phyloP scores from a whole-genome alignment of 2,113 vertebrate species.

The Heptranchias perlo region DNA sequence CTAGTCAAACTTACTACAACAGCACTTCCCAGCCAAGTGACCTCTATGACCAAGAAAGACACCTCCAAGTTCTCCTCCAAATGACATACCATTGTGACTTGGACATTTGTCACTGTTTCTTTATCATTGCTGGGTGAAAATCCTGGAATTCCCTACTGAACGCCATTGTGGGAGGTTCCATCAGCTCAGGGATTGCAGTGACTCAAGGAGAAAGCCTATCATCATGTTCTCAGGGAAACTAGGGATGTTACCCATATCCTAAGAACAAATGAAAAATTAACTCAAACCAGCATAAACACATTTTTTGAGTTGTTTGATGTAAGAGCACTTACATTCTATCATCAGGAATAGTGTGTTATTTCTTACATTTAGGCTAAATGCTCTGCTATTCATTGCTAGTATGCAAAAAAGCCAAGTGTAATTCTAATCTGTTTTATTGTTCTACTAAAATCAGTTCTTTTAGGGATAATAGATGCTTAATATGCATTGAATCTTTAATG shows the following conservation, averaged over 20 bases:
- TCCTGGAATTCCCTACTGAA: neutral
- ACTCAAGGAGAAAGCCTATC: neutral
- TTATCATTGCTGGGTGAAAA: neutral
- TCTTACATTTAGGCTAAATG: neutral
- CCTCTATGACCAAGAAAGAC: neutral
- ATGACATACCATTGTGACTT: neutral
- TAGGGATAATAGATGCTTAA: neutral
- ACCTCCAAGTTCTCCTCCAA: neutral
- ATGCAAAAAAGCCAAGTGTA: neutral
- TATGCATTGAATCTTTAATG: neutral
- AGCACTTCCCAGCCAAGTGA: neutral
- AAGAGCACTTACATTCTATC: conserved; percentile 10
- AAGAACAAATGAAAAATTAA: neutral
- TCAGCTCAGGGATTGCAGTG: neutral
- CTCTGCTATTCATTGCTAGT: neutral
- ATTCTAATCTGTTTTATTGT: neutral
- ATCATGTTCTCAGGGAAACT: neutral
- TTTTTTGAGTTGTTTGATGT: conserved; percentile 5
- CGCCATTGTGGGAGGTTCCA: neutral
- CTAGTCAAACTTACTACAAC: neutral
- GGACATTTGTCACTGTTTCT: neutral
- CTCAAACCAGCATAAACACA: neutral
- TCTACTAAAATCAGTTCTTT: neutral
- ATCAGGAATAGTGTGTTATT: neutral
- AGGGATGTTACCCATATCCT: neutral